Evolutionary conservation across 2,113 vertebrate species (phyloP), one percentile per base, ranked within the genome.

Genomic region (Anhinga rufa): DNA sequence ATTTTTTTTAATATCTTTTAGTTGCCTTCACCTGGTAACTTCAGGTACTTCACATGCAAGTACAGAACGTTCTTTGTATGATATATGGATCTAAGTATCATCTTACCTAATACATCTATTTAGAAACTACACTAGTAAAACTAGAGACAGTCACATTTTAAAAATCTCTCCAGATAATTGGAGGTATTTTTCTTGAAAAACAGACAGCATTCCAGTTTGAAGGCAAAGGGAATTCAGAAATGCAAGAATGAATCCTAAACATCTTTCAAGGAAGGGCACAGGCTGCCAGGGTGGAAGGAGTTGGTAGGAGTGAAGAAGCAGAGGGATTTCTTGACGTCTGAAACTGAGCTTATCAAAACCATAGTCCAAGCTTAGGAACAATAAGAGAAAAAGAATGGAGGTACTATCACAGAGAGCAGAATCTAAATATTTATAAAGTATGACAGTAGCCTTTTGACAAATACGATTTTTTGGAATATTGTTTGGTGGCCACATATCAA

Each of bases 361-460:
- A 8, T 61, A 72, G 28, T 91, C 55, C 65, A 46, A 88, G 32
- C 18, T 90, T 60, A 85, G 75, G 92, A 85, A 61, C 29, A 82
- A 65, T 49, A 66, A 62, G 46, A 83, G 42, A 82, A 95, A 95
- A 66, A 65, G 17, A 70, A n/a, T 82, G 58, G 66, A 91, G 46
- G 28, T 88, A 42, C 46, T 51, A 28, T 62, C 54, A 85, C 20
- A 81, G 58, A 82, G 61, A 85, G 49, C 25, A 90, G 25, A 87
- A 88, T 85, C 88, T 94, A 92, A 95, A 86, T 96, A 87, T 95
- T 94, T 94, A 69, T 94, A 4, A 82, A 86, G 82, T 78, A 86
- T 79, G 69, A 91, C 68, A 79, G 52, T 72, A 92, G 69, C 68
- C 75, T 90, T 93, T 93, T 93, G 61, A 93, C 34, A 91, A 97